Evolutionary conservation across 1,140 invertebrate genomes (phyloP), one percentile per base, ranked within the genome.

Genomic region (Pseudomyrmex sp.): DNA sequence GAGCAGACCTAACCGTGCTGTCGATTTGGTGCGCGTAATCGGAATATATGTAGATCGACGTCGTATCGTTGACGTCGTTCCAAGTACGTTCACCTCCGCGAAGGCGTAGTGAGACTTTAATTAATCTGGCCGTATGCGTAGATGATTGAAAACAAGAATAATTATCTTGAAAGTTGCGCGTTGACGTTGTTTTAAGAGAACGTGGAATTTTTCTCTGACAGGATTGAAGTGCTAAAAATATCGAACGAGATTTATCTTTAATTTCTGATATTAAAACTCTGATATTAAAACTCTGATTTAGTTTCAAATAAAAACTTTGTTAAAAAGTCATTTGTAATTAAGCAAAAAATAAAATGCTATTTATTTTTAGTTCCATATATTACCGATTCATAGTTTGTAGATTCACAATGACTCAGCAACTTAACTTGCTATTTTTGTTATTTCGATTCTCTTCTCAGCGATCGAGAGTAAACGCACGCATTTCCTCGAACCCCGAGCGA

Each of bases 11-110:
- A 59, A 9, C 68, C 48, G 23, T 4, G 12, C n/a, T 13, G 12
- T 62, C 4, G 10, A n/a, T 77, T 35, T 68, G 66, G n/a, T 10
- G 44, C n/a, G 58, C 61, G 18, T 80, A 23, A 73, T 35, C 76
- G 18, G 0, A 54, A 79, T 50, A 58, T 70, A 79, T 50, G 48
- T 70, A 65, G 52, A 58, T 48, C 12, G 7, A 35, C 52, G n/a
- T 18, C 73, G 10, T 4, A 5, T 23, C 23, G 2, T 56, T 61
- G 18, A 54, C 12, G 50, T 74, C 18, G 20, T 23, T 4, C 26
- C 26, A 20, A 26, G 72, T 83, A 35, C 85, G 23, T 87, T 87
- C 23, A 77, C 54, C 73, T 83, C 18, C 13, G 65, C 4, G 52
- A 13, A 68, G 35, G 69, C 20, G 26, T 26, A 15, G 20, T 5